Evolutionary conservation across 2,888 invertebrate species (phyloP), one percentile per base, ranked within the genome.

Genomic region (Pristionchus entomophagus): DNA sequence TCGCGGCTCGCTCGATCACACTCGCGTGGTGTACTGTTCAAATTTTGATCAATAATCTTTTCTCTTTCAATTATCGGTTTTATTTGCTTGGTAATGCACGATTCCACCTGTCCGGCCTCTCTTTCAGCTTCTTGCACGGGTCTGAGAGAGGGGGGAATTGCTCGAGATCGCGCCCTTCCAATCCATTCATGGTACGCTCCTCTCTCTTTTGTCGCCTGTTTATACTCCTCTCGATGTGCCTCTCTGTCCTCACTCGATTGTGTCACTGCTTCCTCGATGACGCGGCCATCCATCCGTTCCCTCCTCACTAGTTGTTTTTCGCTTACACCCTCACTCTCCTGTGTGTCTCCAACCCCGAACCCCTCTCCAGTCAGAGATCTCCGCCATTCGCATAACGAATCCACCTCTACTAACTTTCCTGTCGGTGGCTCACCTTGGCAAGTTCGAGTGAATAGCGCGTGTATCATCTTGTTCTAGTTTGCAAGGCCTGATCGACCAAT

Each of bases 71-170:
- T 65, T 69, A 1, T 4, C 22, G 19, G 22, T 1, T 35, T 38
- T 38, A n/a, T 35, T 19, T 17, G 19, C 22, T 69, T 38, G 10
- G 8, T 19, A 17, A 17, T 35, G 14, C 38, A 22, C 26, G 73
- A 45, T 73, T 73, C 5, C 73, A 73, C 73, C 45, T 73, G 73
- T 12, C 26, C 14, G n/a, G 3, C 10, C 26, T 45, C 41, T 41
- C 73, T 73, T 73, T 73, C 73, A 73, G 73, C 45, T 73, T 6
- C n/a, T 73, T 73, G 41, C 73, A 73, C 73, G 73, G 38, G 73
- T 73, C 65, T 69, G 35, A n/a, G n/a, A n/a, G n/a, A n/a, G 65
- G 59, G 59, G 14, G 59, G 29, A 73, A 26, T 73, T 73, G 73
- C 41, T 41, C 73, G 41, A 22, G n/a, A 10, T n/a, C 73, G 35